Evolutionary conservation across 2,797 vertebrate species (phyloP).

Genomic region (Furcifer pardalis): DNA sequence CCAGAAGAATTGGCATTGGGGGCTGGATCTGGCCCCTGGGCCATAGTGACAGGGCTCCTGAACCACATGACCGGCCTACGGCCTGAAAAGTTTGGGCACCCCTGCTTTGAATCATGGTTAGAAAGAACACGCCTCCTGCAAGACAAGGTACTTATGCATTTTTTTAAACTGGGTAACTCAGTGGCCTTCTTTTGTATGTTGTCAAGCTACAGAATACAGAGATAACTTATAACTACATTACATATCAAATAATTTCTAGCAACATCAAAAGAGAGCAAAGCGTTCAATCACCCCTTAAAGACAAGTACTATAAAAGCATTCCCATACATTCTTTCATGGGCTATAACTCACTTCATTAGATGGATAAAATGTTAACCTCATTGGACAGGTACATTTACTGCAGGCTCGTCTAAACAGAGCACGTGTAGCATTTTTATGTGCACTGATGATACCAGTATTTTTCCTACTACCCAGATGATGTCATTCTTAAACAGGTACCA

Average conservation of each 20-base stretch:
- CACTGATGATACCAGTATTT: no score
- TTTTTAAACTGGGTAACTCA: not conserved
- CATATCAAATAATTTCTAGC: not conserved
- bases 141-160: not conserved
- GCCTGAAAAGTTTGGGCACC: no score
- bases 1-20: no score
- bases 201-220: not conserved
- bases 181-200: not conserved
- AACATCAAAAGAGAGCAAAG: not conserved
- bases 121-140: not conserved
- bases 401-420: no score
- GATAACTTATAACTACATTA: not conserved
- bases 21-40: no score
- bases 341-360: not conserved
- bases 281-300: not conserved
- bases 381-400: not conserved
- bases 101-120: not conserved
- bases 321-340: not conserved
- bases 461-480: no score
- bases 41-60: no score
- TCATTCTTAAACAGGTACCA: no score
- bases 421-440: no score
- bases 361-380: not conserved
- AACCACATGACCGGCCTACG: no score
- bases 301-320: not conserved